Conservation (phyloP, 2,888 invertebrate species). For the Timema podura region DNA sequence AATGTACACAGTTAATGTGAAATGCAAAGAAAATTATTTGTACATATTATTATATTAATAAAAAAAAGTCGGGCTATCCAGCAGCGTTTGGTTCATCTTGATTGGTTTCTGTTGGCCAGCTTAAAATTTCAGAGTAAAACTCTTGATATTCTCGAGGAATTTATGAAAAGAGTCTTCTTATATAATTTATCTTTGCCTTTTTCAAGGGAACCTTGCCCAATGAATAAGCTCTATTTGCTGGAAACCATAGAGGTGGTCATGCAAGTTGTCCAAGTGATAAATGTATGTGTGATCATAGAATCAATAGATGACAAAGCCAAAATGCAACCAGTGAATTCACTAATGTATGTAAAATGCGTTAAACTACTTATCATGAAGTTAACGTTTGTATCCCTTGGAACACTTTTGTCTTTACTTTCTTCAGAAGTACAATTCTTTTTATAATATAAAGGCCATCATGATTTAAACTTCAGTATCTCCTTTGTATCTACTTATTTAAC, state of each 20-base stretch:
- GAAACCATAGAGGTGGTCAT: background rate
- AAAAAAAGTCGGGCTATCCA: too few species aligned
- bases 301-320: background rate
- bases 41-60: too few species aligned
- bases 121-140: background rate
- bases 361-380: background rate
- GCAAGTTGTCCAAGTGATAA: background rate
- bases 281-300: background rate
- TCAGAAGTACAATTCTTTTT: background rate
- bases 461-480: background rate
- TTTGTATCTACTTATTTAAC: background rate
- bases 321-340: background rate
- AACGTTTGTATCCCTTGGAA: background rate
- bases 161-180: background rate
- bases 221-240: background rate
- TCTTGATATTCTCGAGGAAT: background rate
- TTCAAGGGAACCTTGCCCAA: slow-evolving; percentile 5
- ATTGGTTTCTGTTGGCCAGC: background rate
- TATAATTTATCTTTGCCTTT: slow-evolving; percentile 8
- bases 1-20: too few species aligned
- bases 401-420: background rate
- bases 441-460: background rate
- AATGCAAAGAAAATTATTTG: too few species aligned
- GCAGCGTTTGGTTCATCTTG: too few species aligned
- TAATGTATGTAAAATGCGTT: background rate